Percentiles rank a stretch among this genome's conserved stretches.
phyloP scores from a whole-genome alignment of 1,140 invertebrate species.

The Plodia interpunctella region DNA sequence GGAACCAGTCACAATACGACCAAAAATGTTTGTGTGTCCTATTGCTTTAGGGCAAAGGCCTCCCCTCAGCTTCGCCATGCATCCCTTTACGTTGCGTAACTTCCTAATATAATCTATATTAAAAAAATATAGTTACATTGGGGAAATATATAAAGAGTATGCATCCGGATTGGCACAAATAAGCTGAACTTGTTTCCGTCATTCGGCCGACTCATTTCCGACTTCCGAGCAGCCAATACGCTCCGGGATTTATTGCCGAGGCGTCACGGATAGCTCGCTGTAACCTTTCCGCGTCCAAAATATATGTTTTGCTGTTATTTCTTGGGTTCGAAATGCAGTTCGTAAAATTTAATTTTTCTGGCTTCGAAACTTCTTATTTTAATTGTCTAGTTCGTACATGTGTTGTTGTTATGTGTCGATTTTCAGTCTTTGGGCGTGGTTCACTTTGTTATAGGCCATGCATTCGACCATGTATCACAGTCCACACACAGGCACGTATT shows the following conservation, averaged over 20 bases:
- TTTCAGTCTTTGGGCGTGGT: too few relatives aligned
- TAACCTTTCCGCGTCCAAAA: slow-evolving; percentile 3
- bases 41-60: too few relatives aligned
- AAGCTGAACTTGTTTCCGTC: slow-evolving; percentile 55
- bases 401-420: too few relatives aligned
- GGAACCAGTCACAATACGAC: too few relatives aligned
- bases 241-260: slow-evolving; percentile 36
- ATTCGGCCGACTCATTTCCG: slow-evolving; percentile 55
- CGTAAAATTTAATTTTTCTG: background rate
- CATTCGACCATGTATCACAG: too few relatives aligned
- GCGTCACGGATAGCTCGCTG: slow-evolving; percentile 20
- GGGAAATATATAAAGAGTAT: slow-evolving; percentile 20
- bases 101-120: background rate
- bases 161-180: slow-evolving; percentile 37
- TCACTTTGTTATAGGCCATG: too few relatives aligned
- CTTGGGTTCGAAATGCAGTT: background rate
- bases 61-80: too few relatives aligned
- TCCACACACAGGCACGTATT: too few relatives aligned
- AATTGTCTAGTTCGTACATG: too few relatives aligned
- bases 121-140: slow-evolving; percentile 2
- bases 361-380: background rate
- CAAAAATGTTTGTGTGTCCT: too few relatives aligned
- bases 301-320: background rate
- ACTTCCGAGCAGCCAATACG: slow-evolving; percentile 36
- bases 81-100: too few relatives aligned